These are phyloP conservation scores for Drosophila flavopinicola DNA, from an alignment of 2,888 invertebrate genomes.

Conservation along the genomic window DNA sequence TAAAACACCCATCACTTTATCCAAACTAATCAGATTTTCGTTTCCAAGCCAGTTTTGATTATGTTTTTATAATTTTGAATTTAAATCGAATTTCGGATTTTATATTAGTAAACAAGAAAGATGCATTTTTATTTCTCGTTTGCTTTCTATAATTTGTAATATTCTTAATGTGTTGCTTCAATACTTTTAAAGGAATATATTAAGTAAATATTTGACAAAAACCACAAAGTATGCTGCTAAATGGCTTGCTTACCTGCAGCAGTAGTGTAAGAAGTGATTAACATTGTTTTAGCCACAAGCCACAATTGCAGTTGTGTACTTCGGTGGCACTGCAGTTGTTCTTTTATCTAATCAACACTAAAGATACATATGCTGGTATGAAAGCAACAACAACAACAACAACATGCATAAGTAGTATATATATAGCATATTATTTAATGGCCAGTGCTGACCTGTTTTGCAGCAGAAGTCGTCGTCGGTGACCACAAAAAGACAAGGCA, in stretches of 20 bases:
- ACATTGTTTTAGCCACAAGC: not conserved
- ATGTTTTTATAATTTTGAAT: too few relatives aligned
- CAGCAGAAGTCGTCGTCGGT: slow-evolving; percentile 23
- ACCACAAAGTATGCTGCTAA: too few relatives aligned
- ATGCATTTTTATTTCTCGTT: too few relatives aligned
- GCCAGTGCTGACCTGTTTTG: slow-evolving; percentile 36
- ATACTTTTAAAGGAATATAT: too few relatives aligned
- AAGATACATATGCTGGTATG: not conserved
- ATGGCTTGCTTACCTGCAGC: not conserved
- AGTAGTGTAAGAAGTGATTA: not conserved
- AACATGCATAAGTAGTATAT: not conserved
- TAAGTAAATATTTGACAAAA: too few relatives aligned
- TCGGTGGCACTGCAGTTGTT: slow-evolving; percentile 16
- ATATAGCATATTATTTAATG: slow-evolving; percentile 40
- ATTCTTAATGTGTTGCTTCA: too few relatives aligned
- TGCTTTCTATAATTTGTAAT: too few relatives aligned
- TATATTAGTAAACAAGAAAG: too few relatives aligned
- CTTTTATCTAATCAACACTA: slow-evolving; percentile 30
- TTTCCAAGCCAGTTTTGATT: too few relatives aligned
- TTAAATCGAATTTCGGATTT: too few relatives aligned
- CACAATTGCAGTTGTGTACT: slow-evolving; percentile 9
- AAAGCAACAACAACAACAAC: slow-evolving; percentile 1
- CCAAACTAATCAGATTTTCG: too few relatives aligned
- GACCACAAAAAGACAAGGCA: slow-evolving; percentile 49
- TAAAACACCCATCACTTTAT: too few relatives aligned